Conservation (phyloP, 2,113 vertebrate species). For the Xenopus laevis region DNA sequence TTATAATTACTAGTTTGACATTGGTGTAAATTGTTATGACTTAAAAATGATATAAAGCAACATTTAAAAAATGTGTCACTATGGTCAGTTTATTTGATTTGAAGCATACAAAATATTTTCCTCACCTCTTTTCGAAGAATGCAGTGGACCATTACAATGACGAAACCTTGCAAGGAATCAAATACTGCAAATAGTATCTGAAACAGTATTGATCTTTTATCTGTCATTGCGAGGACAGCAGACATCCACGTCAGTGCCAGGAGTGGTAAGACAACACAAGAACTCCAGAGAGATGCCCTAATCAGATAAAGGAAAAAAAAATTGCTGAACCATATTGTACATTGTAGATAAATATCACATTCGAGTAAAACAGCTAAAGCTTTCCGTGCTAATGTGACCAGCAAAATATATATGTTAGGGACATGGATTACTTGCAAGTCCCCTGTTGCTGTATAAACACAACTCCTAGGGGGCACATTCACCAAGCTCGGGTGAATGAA, state of each 20-base stretch:
- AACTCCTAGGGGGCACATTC: too few relatives aligned
- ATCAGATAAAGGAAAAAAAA: conserved; percentile 50
- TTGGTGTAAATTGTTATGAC: too few relatives aligned
- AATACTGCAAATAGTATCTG: conserved; percentile 98
- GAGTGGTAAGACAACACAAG: conserved; percentile 93
- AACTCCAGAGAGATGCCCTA: conserved; percentile 98
- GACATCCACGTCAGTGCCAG: conserved; percentile 98
- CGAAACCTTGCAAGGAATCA: conserved; percentile 97
- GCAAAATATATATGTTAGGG: conserved; percentile 32
- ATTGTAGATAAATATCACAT: conserved; percentile 3
- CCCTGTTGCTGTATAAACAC: neutral
- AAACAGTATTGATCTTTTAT: conserved; percentile 97
- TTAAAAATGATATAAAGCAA: too few relatives aligned
- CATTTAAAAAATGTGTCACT: too few relatives aligned
- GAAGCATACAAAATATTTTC: conserved; percentile 36
- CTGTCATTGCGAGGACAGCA: conserved; percentile 96
- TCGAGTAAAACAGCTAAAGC: conserved; percentile 13
- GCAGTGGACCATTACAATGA: conserved; percentile 99
- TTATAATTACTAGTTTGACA: too few relatives aligned
- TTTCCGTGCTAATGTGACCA: conserved; percentile 9
- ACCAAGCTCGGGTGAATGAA: too few relatives aligned
- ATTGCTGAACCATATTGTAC: conserved; percentile 37
- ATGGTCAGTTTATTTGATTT: too few relatives aligned
- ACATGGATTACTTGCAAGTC: neutral
- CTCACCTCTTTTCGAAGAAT: conserved; percentile 94